Percentiles rank a stretch among this genome's conserved stretches.
Evolutionary conservation across 2,113 vertebrate genomes (phyloP).

Genomic region (Oceanites oceanicus): DNA sequence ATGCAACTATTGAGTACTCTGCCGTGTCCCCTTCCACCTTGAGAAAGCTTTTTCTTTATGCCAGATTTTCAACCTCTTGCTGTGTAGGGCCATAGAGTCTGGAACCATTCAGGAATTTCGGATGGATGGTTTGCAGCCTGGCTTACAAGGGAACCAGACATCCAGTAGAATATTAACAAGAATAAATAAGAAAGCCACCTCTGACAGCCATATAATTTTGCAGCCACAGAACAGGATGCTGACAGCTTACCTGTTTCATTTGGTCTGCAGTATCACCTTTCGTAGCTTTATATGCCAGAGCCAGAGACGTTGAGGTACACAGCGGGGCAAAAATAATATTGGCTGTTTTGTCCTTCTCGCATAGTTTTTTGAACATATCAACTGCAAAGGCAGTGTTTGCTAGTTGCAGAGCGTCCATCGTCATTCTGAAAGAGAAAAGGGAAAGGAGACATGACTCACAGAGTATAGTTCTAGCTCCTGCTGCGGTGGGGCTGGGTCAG

Average conservation of each 20-base stretch:
- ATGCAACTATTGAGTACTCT: neutral
- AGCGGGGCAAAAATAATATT: constrained; percentile 80
- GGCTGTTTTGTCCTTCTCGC: constrained; percentile 61
- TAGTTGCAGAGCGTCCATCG: constrained; percentile 74
- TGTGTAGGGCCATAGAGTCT: neutral
- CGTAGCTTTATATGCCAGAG: constrained; percentile 75
- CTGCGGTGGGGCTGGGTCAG: neutral
- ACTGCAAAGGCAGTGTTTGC: constrained; percentile 79
- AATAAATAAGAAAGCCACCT: neutral
- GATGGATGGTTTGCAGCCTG: neutral
- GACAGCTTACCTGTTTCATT: constrained; percentile 73
- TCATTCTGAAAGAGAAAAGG: constrained; percentile 61
- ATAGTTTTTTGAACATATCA: constrained; percentile 77
- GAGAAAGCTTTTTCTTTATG: neutral
- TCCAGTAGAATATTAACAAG: neutral
- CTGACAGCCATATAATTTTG: neutral
- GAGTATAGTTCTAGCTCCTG: neutral
- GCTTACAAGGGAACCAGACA: neutral
- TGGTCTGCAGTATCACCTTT: constrained; percentile 79
- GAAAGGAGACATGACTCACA: neutral
- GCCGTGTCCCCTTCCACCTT: neutral
- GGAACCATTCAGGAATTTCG: fast-evolving
- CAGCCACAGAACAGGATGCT: neutral
- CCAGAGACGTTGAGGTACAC: constrained; percentile 76
- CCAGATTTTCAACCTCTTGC: neutral